phyloP scores from a whole-genome alignment of 2,113 vertebrate genomes.

The Neomonachus schauinslandi region DNA sequence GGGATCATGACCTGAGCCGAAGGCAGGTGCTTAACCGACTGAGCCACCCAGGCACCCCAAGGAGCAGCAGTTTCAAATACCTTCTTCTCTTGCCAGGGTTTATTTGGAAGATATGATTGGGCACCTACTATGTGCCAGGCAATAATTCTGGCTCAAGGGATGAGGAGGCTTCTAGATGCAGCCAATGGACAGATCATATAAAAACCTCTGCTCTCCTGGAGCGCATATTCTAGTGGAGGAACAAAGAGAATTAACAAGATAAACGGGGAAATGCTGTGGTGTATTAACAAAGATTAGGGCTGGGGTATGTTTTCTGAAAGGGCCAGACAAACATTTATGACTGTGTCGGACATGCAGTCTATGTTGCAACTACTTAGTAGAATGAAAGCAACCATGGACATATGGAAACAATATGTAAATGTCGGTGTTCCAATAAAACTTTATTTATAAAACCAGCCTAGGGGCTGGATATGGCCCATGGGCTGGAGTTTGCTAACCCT shows the following conservation, averaged over 20 bases:
- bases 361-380: neutral
- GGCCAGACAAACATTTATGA: neutral
- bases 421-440: neutral
- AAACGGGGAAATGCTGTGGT: neutral
- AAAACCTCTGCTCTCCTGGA: neutral
- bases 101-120: neutral
- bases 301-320: neutral
- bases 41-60: too few relatives aligned
- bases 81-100: neutral
- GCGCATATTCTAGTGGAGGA: neutral
- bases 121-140: neutral
- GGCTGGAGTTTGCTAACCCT: neutral
- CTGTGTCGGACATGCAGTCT: neutral
- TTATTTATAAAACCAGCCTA: neutral
- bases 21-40: too few relatives aligned
- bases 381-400: neutral
- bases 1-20: too few relatives aligned
- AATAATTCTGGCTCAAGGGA: neutral
- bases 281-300: neutral
- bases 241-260: neutral
- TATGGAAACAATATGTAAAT: neutral
- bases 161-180: neutral
- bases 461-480: neutral
- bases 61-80: accelerated
- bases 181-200: neutral